Evolutionary conservation across 1,140 invertebrate species (phyloP).

Genomic region (Harlomillsia oculata): DNA sequence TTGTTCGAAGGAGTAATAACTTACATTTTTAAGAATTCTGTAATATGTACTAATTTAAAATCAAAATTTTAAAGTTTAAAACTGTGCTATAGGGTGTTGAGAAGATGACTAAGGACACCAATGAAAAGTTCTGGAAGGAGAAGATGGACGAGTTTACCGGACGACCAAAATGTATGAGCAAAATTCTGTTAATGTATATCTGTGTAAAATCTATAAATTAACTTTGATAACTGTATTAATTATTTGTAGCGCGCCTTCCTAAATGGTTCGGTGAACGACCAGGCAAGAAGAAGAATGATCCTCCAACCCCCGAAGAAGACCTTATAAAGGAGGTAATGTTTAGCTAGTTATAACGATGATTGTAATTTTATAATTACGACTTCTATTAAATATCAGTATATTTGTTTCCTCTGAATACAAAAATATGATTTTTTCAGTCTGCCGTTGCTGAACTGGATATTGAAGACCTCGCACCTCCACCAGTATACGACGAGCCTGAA

Average conservation of each 20-base stretch:
- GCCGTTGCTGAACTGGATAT: not conserved
- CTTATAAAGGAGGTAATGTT: not conserved
- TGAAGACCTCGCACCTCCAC: slow-evolving; percentile 43
- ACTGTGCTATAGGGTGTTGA: slow-evolving; percentile 1
- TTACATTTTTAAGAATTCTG: not conserved
- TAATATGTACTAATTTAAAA: not conserved
- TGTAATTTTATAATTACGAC: too few species aligned
- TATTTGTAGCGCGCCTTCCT: slow-evolving; percentile 63
- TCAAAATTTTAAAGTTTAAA: not conserved
- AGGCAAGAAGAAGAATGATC: slow-evolving; percentile 77
- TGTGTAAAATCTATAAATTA: too few species aligned
- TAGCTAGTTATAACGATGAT: too few species aligned
- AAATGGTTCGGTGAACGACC: slow-evolving; percentile 90
- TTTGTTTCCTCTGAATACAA: not conserved
- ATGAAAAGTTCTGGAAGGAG: slow-evolving; percentile 75
- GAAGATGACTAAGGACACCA: slow-evolving; percentile 33
- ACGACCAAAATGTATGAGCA: slow-evolving; percentile 68
- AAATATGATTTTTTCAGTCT: not conserved
- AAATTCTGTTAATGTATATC: too few species aligned
- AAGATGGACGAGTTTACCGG: slow-evolving; percentile 74
- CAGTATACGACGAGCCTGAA: slow-evolving; percentile 19
- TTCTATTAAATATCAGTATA: not conserved
- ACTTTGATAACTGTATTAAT: too few species aligned
- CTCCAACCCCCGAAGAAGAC: slow-evolving; percentile 77
- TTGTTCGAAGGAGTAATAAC: slow-evolving; percentile 85